Evolutionary conservation across 2,888 invertebrate species (phyloP), one percentile per base, ranked within the genome.

Genomic region (Mesodorylaimus sp.): DNA sequence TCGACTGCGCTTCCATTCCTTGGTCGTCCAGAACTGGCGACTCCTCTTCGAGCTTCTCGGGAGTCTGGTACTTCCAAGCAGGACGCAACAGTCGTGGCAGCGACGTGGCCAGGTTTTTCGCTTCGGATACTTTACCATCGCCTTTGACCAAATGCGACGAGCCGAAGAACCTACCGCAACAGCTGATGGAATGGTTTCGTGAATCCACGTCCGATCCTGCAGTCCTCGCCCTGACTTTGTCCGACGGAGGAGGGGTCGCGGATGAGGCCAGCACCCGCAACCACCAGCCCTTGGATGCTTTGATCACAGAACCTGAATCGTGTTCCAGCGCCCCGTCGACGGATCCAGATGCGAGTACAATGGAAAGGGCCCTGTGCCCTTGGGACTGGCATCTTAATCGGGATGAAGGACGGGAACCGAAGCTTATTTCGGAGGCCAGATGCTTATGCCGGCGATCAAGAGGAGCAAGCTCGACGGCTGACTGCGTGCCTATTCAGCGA

Each of bases 331-430:
- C 3, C 2, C 48, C 48, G 10, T 46, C 27, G n/a, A 45, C 16
- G 5, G 44, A 19, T 16, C 29, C 26, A 10, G 32, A 27, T 16
- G 7, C 48, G 7, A 21, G 5, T n/a, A 23, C 45, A 10, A 48
- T 48, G 48, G 48, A 48, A 23, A 16, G 48, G 24, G 10, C 48
- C 16, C 24, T 48, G n/a, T 48, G 48, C 21, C 48, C 48, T 21
- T 48, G 48, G 48, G 29, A 44, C 7, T 58, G 29, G 55, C 56
- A 57, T 46, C 53, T 60, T 7, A 60, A 58, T 37, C 58, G 53
- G 48, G 62, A 62, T 49, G 62, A 62, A 27, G 53, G 54, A 10
- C 55, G 62, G 1, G 61, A 62, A 44, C 62, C 62, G 19, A 60
- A 63, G 51, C 53, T 60, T 19, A 51, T 62, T 19, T 56, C 60